Evolutionary conservation across 2,888 invertebrate species (phyloP).

Genomic region (Noctuana brunneofusca): DNA sequence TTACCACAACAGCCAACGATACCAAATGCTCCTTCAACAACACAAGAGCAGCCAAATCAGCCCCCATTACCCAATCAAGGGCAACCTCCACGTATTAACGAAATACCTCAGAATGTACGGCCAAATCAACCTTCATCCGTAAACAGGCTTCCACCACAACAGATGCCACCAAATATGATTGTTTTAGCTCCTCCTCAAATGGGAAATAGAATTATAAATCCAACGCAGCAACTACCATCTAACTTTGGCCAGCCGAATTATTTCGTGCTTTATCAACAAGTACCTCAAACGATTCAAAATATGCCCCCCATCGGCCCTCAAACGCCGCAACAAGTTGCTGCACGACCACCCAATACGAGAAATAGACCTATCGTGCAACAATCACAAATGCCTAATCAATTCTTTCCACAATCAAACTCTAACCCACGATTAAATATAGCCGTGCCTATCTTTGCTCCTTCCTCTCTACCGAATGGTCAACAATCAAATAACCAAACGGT

Average conservation of each 20-base stretch:
- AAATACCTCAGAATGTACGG: conserved; percentile 6
- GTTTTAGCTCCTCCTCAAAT: conserved; percentile 18
- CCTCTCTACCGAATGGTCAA: conserved; percentile 9
- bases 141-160: conserved; percentile 11
- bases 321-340: neutral
- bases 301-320: neutral
- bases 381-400: conserved; percentile 18
- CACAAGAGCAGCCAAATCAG: conserved; percentile 19
- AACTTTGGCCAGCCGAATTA: conserved; percentile 38
- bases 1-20: conserved; percentile 6
- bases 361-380: conserved; percentile 6
- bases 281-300: conserved; percentile 30
- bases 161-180: conserved; percentile 14
- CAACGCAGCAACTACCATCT: conserved; percentile 35
- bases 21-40: neutral
- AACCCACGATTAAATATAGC: conserved; percentile 4
- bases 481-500: conserved; percentile 4
- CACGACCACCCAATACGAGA: conserved; percentile 13
- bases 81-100: conserved; percentile 36
- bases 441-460: neutral
- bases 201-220: conserved; percentile 27
- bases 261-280: conserved; percentile 40
- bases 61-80: conserved; percentile 33
- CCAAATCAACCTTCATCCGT: conserved; percentile 2
- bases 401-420: conserved; percentile 13